A percentile compares a stretch with the other conserved stretches of the same genome.
Conservation (phyloP, 2,113 vertebrate species). For the Eptesicus fuscus region DNA sequence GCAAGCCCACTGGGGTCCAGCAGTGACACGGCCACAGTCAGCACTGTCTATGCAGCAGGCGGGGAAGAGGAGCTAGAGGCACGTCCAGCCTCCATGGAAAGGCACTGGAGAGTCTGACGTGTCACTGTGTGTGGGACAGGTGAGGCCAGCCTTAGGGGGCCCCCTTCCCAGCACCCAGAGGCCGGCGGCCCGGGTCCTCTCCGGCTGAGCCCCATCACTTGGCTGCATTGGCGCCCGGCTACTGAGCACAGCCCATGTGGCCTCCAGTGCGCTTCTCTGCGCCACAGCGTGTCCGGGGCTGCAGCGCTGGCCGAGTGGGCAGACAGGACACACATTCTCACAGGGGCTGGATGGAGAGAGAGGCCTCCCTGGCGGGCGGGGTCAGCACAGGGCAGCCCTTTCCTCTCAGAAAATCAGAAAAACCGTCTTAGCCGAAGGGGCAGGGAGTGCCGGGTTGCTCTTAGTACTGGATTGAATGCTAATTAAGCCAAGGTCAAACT, state of each 20-base stretch:
- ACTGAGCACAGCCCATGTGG: not conserved
- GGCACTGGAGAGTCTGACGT: not conserved
- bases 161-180: not conserved
- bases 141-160: not conserved
- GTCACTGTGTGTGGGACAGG: not conserved
- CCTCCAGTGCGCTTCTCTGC: not conserved
- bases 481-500: not conserved
- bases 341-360: accelerated
- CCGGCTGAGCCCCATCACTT: not conserved
- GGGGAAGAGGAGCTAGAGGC: not conserved
- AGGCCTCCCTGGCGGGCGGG: accelerated
- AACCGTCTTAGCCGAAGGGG: accelerated
- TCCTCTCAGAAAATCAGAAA: not conserved
- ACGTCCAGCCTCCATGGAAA: too few relatives aligned
- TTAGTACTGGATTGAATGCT: accelerated
- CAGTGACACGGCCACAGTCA: not conserved
- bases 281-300: not conserved
- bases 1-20: not conserved
- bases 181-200: too few relatives aligned
- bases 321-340: not conserved
- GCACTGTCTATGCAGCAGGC: accelerated
- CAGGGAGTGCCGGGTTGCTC: accelerated
- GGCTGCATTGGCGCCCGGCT: accelerated
- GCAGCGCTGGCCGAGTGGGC: not conserved
- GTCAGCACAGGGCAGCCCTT: not conserved